Evolutionary conservation across 2,888 invertebrate genomes (phyloP).

Genomic region (Brachyopa scutellaris): DNA sequence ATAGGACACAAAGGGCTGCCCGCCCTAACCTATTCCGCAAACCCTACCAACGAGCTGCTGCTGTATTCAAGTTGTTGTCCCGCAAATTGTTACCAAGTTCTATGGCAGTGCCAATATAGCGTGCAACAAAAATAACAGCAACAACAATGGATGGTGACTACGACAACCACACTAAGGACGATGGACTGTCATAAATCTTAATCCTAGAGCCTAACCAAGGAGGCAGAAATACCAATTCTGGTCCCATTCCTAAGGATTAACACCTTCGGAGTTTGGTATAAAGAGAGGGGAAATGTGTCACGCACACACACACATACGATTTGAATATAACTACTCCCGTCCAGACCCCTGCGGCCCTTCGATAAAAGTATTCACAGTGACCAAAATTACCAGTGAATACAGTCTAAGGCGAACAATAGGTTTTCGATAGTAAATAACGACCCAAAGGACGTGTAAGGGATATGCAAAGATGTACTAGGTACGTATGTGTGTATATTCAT

Average conservation of each 20-base stretch:
- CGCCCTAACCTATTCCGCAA: slow-evolving; percentile 6
- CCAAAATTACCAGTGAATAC: slow-evolving; percentile 39
- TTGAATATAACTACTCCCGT: slow-evolving; percentile 32
- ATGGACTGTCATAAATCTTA: slow-evolving; percentile 69
- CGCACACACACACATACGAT: slow-evolving; percentile 39
- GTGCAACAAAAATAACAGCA: slow-evolving; percentile 39
- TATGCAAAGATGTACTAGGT: not conserved
- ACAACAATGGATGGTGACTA: slow-evolving; percentile 18
- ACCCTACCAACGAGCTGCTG: slow-evolving; percentile 8
- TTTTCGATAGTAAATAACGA: slow-evolving; percentile 53
- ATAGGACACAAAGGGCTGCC: slow-evolving; percentile 25
- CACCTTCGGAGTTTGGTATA: slow-evolving; percentile 42
- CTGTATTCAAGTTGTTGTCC: slow-evolving; percentile 26
- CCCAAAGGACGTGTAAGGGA: slow-evolving; percentile 11
- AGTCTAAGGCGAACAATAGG: slow-evolving; percentile 48
- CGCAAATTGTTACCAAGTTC: slow-evolving; percentile 40
- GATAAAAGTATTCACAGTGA: slow-evolving; percentile 40
- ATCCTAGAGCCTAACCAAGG: slow-evolving; percentile 23
- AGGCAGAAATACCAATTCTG: slow-evolving; percentile 57
- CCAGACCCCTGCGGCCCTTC: not conserved
- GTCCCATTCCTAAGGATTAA: slow-evolving; percentile 59
- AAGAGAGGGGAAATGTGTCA: slow-evolving; percentile 22
- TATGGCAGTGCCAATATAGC: slow-evolving; percentile 10
- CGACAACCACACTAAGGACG: slow-evolving; percentile 23
- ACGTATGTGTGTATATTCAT: not conserved